Conservation (phyloP, 2,797 vertebrate genomes). For the Periparus ater region DNA sequence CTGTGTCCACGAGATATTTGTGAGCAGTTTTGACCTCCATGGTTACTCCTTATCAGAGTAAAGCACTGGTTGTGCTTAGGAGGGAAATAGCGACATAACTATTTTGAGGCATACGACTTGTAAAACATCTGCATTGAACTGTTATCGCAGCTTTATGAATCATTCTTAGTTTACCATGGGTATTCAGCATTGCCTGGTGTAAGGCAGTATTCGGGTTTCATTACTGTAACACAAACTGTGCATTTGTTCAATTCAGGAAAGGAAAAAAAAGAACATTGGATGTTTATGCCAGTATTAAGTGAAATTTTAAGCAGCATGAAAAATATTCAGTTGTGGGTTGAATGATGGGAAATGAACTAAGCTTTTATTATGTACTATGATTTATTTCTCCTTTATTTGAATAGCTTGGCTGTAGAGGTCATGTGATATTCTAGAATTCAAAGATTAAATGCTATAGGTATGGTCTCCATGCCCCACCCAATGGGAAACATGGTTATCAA, state of each 20-base stretch:
- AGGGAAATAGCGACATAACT: not conserved
- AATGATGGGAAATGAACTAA: not conserved
- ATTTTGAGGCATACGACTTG: not conserved
- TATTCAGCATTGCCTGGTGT: not conserved
- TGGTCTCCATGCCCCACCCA: not conserved
- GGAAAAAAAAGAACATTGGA: not conserved
- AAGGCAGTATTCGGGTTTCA: not conserved
- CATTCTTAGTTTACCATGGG: not conserved
- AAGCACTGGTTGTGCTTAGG: not conserved
- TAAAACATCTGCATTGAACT: not conserved
- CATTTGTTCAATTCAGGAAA: not conserved
- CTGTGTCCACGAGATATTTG: not conserved
- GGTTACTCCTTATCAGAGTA: not conserved
- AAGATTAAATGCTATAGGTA: not conserved
- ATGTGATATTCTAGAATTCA: not conserved
- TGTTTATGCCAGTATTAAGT: not conserved
- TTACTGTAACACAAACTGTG: not conserved
- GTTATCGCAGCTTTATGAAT: not conserved
- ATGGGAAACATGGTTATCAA: slow-evolving; percentile 27
- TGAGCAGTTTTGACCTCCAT: not conserved
- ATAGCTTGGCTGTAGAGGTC: not conserved
- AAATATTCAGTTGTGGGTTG: not conserved
- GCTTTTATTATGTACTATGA: not conserved
- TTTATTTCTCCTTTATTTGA: slow-evolving; percentile 8
- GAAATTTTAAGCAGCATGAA: not conserved